These are phyloP conservation scores for Dermolepida albohirtum DNA, from an alignment of 2,888 invertebrate genomes.

Conservation along the genomic window DNA sequence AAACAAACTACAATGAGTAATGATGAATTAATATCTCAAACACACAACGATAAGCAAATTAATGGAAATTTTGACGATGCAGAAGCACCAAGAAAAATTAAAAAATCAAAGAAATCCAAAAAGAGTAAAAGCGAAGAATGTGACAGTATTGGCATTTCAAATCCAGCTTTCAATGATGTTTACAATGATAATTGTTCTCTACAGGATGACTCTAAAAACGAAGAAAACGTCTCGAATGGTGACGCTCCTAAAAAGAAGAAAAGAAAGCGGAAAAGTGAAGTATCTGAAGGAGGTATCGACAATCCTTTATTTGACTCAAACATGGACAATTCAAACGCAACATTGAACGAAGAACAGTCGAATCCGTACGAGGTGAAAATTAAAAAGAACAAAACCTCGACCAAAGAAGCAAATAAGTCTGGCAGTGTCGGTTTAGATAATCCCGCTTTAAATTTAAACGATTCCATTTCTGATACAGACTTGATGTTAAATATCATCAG, in stretches of 20 bases:
- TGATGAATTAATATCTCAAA: too few species aligned
- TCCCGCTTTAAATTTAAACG: constrained; percentile 36
- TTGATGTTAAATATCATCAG: constrained; percentile 46
- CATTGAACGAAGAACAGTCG: constrained; percentile 7
- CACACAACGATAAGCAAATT: too few species aligned
- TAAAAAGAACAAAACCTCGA: constrained; percentile 30
- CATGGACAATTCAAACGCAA: constrained; percentile 1
- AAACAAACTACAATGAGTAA: too few species aligned
- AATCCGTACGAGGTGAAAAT: constrained; percentile 29
- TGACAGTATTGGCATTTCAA: constrained; percentile 47
- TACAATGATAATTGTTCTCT: constrained; percentile 37
- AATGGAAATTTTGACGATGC: too few species aligned
- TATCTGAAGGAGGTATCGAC: constrained; percentile 44
- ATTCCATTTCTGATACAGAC: constrained; percentile 38
- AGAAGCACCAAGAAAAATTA: background rate
- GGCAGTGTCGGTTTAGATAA: constrained; percentile 31
- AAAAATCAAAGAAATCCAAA: constrained; percentile 39
- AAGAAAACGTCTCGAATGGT: constrained; percentile 3
- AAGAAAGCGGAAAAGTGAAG: constrained; percentile 44
- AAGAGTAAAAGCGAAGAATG: constrained; percentile 47
- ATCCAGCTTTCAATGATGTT: constrained; percentile 59
- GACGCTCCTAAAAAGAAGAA: constrained; percentile 33
- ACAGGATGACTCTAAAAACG: constrained; percentile 1
- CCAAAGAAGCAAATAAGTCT: background rate
- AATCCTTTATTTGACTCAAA: constrained; percentile 46